These are phyloP conservation scores for Phocoena sinus DNA, from an alignment of 2,113 vertebrate species.

Conservation along the genomic window DNA sequence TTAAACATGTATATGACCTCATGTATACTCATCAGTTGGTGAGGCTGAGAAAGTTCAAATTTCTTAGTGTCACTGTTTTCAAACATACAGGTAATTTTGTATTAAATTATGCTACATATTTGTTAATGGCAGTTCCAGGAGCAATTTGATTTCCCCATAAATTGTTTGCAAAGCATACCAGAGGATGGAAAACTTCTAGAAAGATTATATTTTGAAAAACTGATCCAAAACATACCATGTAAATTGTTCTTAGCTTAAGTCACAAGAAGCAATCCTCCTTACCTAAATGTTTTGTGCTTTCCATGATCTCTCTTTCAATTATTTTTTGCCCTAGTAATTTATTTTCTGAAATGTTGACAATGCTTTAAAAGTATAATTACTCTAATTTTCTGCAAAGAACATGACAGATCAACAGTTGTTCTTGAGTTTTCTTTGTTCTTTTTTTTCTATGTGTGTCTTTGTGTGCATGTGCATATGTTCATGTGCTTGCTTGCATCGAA, in stretches of 20 bases:
- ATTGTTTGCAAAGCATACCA: background rate
- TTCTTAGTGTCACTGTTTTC: background rate
- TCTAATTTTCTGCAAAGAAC: conserved; percentile 2
- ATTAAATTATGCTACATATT: background rate
- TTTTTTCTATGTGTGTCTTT: background rate
- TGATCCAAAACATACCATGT: background rate
- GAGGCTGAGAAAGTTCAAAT: background rate
- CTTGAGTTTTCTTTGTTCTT: background rate
- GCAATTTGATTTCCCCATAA: background rate
- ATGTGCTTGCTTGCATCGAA: background rate
- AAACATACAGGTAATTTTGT: background rate
- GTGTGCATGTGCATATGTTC: background rate
- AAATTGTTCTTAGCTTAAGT: background rate
- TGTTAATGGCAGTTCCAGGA: background rate
- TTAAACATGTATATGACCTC: background rate
- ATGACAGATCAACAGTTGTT: background rate
- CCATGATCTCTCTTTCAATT: background rate
- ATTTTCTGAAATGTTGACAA: background rate
- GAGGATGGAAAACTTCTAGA: background rate
- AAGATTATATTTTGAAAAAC: background rate
- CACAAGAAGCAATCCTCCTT: background rate
- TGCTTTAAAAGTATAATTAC: background rate
- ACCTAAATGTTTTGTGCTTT: background rate
- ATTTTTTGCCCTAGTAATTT: background rate
- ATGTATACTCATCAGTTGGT: background rate